Conservation (phyloP, 2,797 vertebrate species). For the Liasis olivaceus region DNA sequence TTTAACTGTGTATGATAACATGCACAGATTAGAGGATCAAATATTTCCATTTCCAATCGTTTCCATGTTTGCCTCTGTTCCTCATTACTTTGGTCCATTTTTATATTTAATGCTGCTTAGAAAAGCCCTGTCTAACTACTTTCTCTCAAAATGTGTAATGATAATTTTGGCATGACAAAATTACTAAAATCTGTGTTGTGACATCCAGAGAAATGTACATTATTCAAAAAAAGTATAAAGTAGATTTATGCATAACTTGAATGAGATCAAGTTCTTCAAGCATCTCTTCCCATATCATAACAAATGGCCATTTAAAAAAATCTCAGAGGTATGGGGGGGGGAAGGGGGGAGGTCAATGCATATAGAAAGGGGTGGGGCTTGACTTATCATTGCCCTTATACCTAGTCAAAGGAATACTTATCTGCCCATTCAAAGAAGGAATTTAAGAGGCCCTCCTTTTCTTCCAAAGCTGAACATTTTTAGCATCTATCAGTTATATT, state of each 20-base stretch:
- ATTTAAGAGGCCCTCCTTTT: too few species aligned
- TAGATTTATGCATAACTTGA: not conserved
- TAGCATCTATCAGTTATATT: too few species aligned
- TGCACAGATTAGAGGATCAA: too few species aligned
- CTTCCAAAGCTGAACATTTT: too few species aligned
- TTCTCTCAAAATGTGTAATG: not conserved
- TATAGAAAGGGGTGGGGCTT: too few species aligned
- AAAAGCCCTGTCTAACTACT: not conserved
- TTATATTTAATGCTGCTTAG: not conserved
- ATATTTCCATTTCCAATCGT: too few species aligned
- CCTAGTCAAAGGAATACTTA: too few species aligned
- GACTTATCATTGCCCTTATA: too few species aligned
- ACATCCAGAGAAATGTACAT: not conserved
- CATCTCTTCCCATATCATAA: not conserved
- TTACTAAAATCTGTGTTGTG: not conserved
- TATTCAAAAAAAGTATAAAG: not conserved
- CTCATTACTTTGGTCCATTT: not conserved
- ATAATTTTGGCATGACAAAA: not conserved
- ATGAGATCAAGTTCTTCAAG: not conserved
- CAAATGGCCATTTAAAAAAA: not conserved
- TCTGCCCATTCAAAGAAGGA: too few species aligned
- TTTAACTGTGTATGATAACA: too few species aligned
- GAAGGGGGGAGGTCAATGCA: too few species aligned
- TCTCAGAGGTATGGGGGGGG: too few species aligned
- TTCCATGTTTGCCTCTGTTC: not conserved